Percentiles rank a stretch among this genome's conserved stretches.
Conservation (phyloP, 2,797 vertebrate species). For the Oceanodroma leucorhoa region DNA sequence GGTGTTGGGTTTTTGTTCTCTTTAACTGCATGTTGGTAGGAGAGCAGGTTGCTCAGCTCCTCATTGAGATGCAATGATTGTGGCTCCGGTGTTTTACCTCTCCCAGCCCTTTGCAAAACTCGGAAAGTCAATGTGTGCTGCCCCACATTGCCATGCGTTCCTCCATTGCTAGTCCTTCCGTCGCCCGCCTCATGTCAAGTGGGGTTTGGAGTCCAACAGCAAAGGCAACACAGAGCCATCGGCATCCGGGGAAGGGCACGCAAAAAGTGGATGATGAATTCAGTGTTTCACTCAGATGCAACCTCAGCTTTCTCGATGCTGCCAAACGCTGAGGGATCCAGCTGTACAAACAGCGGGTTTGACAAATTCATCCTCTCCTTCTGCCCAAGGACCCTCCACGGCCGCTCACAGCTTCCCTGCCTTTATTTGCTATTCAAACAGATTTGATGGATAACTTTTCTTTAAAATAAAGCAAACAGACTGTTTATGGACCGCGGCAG, state of each 20-base stretch:
- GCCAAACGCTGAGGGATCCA: not conserved
- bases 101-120: not conserved
- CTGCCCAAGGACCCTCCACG: constrained; percentile 5
- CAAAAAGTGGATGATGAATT: not conserved
- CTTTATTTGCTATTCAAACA: not conserved
- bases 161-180: not conserved
- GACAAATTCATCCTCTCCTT: constrained; percentile 30
- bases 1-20: not conserved
- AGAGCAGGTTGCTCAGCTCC: not conserved
- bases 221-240: accelerated
- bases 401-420: not conserved
- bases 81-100: not conserved
- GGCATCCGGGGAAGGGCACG: not conserved
- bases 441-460: constrained; percentile 16
- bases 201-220: not conserved
- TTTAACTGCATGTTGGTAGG: not conserved
- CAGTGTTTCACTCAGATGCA: not conserved
- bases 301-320: not conserved
- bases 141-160: accelerated
- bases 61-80: not conserved
- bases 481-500: not conserved
- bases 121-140: not conserved
- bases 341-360: constrained; percentile 28
- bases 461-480: not conserved
- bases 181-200: accelerated